Base-by-base conservation (phyloP, 2,113 vertebrate genomes). In the Channa maculata region DNA sequence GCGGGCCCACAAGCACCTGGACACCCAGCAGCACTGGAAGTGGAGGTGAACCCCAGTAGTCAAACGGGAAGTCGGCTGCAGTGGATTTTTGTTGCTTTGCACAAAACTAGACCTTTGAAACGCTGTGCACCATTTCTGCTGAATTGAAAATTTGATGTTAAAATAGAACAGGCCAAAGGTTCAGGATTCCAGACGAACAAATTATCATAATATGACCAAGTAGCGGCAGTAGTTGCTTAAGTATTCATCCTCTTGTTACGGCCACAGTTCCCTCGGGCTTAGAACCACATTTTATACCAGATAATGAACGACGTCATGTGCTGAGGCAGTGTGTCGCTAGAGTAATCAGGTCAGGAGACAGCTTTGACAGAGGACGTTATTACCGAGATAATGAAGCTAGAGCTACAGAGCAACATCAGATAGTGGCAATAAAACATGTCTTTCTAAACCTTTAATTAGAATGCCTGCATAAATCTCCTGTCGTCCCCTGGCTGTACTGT, bases 1-100 rank as follows among this genome's bases (percentile, higher is more conserved):
- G 34, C 33, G 50, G 76, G 13, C 72, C 80, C 60, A 75, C 82
- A 0, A 79, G 66, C 5, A 57, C 75, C 14, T 78, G 73, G 87
- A 85, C 66, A 59, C 83, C 87, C 61, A 65, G 80, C 77, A 62
- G 50, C 8, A 5, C 50, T 1, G 79, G 39, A 50, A 39, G 43
- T 0, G 69, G 44, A 55, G 54, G 71, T 33, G 71, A 80, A 74
- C 11, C 9, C 2, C 77, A 73, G 49, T 45, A 78, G 49, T 44
- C 50, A 0, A 24, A 24, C 24, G 24, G 24, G 24, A n/a, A 65
- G 43, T 43, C 69, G 36, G 43, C 46, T 64, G 65, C 8, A n/a
- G 44, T 12, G 37, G 75, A 51, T 14, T 57, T 60, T 64, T 13
- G 57, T n/a, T 4, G 71, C 73, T 78, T 83, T 78, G 69, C 24